Evolutionary conservation across 1,140 invertebrate genomes (phyloP), one percentile per base, ranked within the genome.

Genomic region (Hycleus cichorii): DNA sequence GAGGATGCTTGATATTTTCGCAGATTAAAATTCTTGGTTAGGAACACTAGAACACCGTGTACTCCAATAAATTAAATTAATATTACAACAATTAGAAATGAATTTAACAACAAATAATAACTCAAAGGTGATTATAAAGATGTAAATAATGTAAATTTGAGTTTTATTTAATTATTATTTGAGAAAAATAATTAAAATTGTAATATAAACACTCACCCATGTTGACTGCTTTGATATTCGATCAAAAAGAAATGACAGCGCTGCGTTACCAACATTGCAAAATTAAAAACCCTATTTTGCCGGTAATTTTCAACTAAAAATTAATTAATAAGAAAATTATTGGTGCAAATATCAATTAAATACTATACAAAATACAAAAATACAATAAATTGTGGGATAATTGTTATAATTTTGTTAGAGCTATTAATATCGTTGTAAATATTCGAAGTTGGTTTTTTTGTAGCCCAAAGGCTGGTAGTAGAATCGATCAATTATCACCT

Each of bases 201-300:
- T 18, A 42, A 42, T n/a, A 42, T 42, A 10, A 18, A 68, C 51
- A 69, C 70, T 72, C 64, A 72, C 70, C 70, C 70, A 72, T 72
- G 64, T 69, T 70, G 65, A 62, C 62, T 60, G 60, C 55, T 64
- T 47, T 47, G 38, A 57, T 54, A 62, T 25, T 59, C 54, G 46
- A 62, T 55, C 63, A 59, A 59, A 63, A 64, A 65, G 64, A 57
- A 59, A 46, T 27, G 25, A 40, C 39, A 12, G n/a, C 53, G 46
- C 57, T n/a, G 9, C 6, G 12, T 38, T 40, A 42, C 39, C 49
- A 52, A 52, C 18, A 11, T 25, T 26, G 24, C 11, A n/a, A 39
- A 49, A 1, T 39, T 42, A 42, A n/a, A 42, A 42, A 42, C 10
- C 40, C 32, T 32, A 32, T 32, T 32, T 32, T 32, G 4, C 32